Evolutionary conservation across 2,888 invertebrate species (phyloP), one percentile per base, ranked within the genome.

Genomic region (Acanthosepion pharaonis): DNA sequence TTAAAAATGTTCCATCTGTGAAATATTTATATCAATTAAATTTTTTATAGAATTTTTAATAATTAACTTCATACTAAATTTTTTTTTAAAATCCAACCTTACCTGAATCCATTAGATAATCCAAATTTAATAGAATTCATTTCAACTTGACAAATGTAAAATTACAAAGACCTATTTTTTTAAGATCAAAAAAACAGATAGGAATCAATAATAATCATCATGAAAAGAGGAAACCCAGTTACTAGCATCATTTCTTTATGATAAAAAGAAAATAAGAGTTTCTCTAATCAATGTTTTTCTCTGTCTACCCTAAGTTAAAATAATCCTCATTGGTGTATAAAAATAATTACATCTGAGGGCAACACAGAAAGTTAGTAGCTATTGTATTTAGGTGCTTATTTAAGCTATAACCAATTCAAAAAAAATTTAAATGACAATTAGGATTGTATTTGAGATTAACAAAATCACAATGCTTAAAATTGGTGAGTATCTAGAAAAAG

Each of bases 81-180:
- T n/a, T 28, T 28, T 28, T 78, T 0, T 33, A 78, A 78, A 78
- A 78, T 8, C n/a, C n/a, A 78, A 78, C 15, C 78, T 78, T 78
- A 78, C 78, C 78, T 78, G 78, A 78, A 78, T 78, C 78, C n/a
- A 33, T 78, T 78, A 78, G n/a, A 78, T 33, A 78, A 78, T 78
- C 78, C 78, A 78, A 78, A n/a, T 78, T 33, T 78, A 78, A 33
- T n/a, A 78, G 4, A 33, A 78, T n/a, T 78, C 78, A 78, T 78
- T 15, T 78, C 78, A n/a, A 78, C 78, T 78, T 15, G 11, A n/a
- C 78, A 78, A n/a, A n/a, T 28, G 28, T 28, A 28, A n/a, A 78
- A n/a, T 15, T 78, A 64, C 28, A 28, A 78, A n/a, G n/a, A 15
- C 9, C n/a, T n/a, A 78, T 78, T n/a, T 78, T 78, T 78, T n/a